Evolutionary conservation across 1,140 invertebrate genomes (phyloP).

Genomic region (Lutraria rhynchaena): DNA sequence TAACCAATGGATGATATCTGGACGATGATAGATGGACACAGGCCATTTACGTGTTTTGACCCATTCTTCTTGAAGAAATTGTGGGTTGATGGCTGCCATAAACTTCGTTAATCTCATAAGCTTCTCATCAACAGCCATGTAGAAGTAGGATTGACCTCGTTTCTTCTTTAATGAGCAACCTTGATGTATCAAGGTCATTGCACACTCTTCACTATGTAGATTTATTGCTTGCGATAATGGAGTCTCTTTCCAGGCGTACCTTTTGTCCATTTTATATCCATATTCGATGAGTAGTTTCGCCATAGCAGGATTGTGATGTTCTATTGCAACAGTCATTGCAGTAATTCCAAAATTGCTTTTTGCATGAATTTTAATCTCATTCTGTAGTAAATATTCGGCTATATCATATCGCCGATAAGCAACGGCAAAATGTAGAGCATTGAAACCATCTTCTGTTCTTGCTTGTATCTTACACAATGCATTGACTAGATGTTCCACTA

Average conservation of each 20-base stretch:
- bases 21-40: slow-evolving; percentile 71
- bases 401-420: slow-evolving; percentile 76
- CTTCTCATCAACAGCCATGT: slow-evolving; percentile 73
- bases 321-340: slow-evolving; percentile 76
- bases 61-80: slow-evolving; percentile 74
- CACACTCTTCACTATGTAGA: slow-evolving; percentile 76
- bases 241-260: slow-evolving; percentile 76
- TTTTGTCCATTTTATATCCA: slow-evolving; percentile 76
- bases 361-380: slow-evolving; percentile 71
- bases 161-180: slow-evolving; percentile 73
- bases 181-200: slow-evolving; percentile 75
- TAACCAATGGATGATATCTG: slow-evolving; percentile 71
- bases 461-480: slow-evolving; percentile 76
- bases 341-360: slow-evolving; percentile 75
- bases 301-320: slow-evolving; percentile 77
- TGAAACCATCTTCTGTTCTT: slow-evolving; percentile 74
- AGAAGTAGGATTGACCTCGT: slow-evolving; percentile 70
- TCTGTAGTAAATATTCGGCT: slow-evolving; percentile 73
- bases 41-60: slow-evolving; percentile 69
- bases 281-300: slow-evolving; percentile 71
- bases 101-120: slow-evolving; percentile 69
- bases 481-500: slow-evolving; percentile 76
- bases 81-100: slow-evolving; percentile 71
- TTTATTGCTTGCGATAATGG: slow-evolving; percentile 78
- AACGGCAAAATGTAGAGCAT: slow-evolving; percentile 77